Conservation (phyloP, 2,888 invertebrate genomes). For the Polymixis flavicincta region DNA sequence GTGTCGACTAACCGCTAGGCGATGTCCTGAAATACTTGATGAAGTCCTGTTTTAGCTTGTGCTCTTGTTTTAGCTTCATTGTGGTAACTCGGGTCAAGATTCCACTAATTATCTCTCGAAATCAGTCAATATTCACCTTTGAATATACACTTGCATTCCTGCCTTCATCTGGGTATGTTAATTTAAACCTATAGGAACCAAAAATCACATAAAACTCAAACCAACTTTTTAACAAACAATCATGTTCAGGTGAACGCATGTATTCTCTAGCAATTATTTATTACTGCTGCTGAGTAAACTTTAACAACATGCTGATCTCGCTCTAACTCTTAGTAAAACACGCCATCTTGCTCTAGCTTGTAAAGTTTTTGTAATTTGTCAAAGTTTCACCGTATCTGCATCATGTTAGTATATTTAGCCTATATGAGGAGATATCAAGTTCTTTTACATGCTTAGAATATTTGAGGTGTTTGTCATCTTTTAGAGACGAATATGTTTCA, state of each 20-base stretch:
- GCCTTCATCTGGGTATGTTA: neutral
- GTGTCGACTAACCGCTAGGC: too few relatives aligned
- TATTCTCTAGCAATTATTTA: constrained; percentile 33
- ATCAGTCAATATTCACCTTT: neutral
- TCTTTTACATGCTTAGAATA: constrained; percentile 5
- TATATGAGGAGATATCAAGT: constrained; percentile 29
- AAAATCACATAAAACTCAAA: neutral
- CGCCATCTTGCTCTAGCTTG: too few relatives aligned
- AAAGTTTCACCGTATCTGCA: constrained; percentile 34
- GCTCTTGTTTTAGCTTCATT: neutral
- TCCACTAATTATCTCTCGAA: neutral
- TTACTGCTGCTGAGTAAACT: constrained; percentile 26
- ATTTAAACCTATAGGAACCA: neutral
- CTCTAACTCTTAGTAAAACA: constrained; percentile 27
- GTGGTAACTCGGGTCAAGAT: neutral
- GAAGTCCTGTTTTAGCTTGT: neutral
- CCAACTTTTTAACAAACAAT: constrained; percentile 24
- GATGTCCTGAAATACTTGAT: too few relatives aligned
- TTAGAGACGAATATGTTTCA: too few relatives aligned
- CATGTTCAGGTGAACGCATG: neutral
- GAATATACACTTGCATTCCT: too few relatives aligned
- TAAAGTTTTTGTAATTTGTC: constrained; percentile 58
- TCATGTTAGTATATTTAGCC: constrained; percentile 43
- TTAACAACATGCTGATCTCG: constrained; percentile 47
- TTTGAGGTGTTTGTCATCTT: neutral